Percentiles rank a stretch among this genome's conserved stretches.
Conservation (phyloP, 2,888 invertebrate species). For the Drosophila mercatorum region DNA sequence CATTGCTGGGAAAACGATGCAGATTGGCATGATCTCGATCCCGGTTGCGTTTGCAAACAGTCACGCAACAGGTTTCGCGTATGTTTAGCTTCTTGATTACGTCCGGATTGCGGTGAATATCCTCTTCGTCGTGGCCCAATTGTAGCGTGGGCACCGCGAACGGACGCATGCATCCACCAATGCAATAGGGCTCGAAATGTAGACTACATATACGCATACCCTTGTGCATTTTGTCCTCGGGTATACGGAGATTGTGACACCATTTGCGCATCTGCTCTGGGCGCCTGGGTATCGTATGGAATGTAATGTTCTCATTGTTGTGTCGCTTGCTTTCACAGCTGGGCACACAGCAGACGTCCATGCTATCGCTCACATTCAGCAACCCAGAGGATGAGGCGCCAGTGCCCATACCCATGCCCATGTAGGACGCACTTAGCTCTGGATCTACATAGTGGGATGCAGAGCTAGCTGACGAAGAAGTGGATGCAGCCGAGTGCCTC, state of each 20-base stretch:
- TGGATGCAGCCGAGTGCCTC: conserved; percentile 70
- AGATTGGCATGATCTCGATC: conserved; percentile 81
- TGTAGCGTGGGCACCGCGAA: conserved; percentile 81
- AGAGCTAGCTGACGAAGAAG: conserved; percentile 73
- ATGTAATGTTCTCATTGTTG: conserved; percentile 77
- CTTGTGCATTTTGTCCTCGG: conserved; percentile 77
- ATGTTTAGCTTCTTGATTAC: conserved; percentile 82
- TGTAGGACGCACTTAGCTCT: conserved; percentile 53
- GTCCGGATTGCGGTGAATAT: conserved; percentile 81
- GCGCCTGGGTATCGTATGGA: conserved; percentile 80
- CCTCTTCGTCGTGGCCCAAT: conserved; percentile 78
- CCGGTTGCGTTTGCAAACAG: conserved; percentile 77
- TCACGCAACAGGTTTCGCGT: conserved; percentile 80
- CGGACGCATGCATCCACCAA: conserved; percentile 82
- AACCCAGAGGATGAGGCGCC: conserved; percentile 41
- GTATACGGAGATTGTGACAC: conserved; percentile 81
- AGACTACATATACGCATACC: conserved; percentile 80
- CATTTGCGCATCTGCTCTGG: conserved; percentile 81
- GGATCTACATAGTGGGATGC: conserved; percentile 67
- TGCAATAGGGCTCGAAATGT: conserved; percentile 81
- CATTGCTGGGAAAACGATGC: conserved; percentile 81
- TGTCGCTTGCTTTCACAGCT: conserved; percentile 80
- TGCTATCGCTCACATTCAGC: conserved; percentile 67
- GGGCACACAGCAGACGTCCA: conserved; percentile 79
- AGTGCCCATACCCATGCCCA: conserved; percentile 48